These are phyloP conservation scores for Drosophila burlai DNA, from an alignment of 1,140 invertebrate species.

Conservation along the genomic window DNA sequence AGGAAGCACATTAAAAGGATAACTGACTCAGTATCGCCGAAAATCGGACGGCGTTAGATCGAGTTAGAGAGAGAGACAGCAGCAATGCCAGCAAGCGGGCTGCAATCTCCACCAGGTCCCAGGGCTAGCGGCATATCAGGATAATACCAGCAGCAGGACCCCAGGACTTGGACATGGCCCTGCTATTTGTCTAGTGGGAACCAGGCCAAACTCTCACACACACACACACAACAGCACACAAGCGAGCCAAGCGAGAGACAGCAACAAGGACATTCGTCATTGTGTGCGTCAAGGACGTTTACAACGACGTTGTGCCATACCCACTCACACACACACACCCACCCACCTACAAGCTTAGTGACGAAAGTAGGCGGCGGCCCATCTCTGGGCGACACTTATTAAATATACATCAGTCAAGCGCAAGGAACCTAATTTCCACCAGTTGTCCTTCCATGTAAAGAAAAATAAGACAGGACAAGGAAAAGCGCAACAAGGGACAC, in stretches of 20 bases:
- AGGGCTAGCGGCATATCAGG: conserved; percentile 37
- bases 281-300: conserved; percentile 52
- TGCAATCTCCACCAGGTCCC: conserved; percentile 32
- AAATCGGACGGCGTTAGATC: neutral
- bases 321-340: conserved; percentile 3
- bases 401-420: conserved; percentile 67
- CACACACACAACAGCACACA: neutral
- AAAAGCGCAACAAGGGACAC: conserved; percentile 27
- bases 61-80: conserved; percentile 1
- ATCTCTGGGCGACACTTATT: conserved; percentile 33
- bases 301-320: conserved; percentile 29
- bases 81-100: conserved; percentile 32
- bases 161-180: conserved; percentile 32
- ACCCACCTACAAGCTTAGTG: conserved; percentile 1
- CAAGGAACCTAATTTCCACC: conserved; percentile 44
- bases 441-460: conserved; percentile 39
- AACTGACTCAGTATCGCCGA: neutral
- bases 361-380: conserved; percentile 24
- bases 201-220: conserved; percentile 36
- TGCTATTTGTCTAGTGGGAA: conserved; percentile 50
- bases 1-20: conserved; percentile 1
- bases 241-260: neutral
- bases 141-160: conserved; percentile 24
- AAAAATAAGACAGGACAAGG: conserved; percentile 21
- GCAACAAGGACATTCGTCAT: conserved; percentile 42